phyloP scores from a whole-genome alignment of 1,140 invertebrate genomes.

The Drusus annulatus region DNA sequence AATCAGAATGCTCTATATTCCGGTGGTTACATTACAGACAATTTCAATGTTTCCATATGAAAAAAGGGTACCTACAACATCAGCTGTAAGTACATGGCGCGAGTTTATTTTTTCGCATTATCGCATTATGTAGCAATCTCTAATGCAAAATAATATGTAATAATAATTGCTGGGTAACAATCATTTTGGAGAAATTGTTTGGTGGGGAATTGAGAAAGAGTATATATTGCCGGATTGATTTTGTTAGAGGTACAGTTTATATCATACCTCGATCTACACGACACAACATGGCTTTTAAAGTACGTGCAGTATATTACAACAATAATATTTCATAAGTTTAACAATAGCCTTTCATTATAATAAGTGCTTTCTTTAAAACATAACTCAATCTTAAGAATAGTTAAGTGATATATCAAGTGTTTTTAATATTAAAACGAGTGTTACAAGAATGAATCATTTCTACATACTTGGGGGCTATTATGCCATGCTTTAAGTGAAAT shows the following conservation, averaged over 20 bases:
- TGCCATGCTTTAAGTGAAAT: no score
- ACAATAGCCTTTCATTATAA: no score
- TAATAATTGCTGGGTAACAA: slow-evolving; percentile 24
- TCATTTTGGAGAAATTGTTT: slow-evolving; percentile 12
- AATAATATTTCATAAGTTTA: no score
- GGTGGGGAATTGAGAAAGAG: not conserved
- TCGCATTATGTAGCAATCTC: not conserved
- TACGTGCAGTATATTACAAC: not conserved
- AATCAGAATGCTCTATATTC: not conserved
- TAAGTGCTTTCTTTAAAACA: no score
- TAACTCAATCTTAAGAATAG: no score
- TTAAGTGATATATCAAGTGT: no score
- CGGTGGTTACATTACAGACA: slow-evolving; percentile 16
- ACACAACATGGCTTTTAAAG: slow-evolving; percentile 27
- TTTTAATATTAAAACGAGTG: no score
- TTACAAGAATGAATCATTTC: no score
- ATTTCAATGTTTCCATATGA: slow-evolving; percentile 21
- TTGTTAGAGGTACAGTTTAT: slow-evolving; percentile 9
- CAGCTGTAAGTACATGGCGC: not conserved
- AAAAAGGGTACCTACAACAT: not conserved
- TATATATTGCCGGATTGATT: slow-evolving; percentile 1
- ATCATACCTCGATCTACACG: not conserved
- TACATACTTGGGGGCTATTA: no score
- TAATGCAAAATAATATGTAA: slow-evolving; percentile 17
- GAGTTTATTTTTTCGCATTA: slow-evolving; percentile 33